These are phyloP conservation scores for Pristionchus arcanus DNA, from an alignment of 2,888 invertebrate genomes.

Conservation along the genomic window DNA sequence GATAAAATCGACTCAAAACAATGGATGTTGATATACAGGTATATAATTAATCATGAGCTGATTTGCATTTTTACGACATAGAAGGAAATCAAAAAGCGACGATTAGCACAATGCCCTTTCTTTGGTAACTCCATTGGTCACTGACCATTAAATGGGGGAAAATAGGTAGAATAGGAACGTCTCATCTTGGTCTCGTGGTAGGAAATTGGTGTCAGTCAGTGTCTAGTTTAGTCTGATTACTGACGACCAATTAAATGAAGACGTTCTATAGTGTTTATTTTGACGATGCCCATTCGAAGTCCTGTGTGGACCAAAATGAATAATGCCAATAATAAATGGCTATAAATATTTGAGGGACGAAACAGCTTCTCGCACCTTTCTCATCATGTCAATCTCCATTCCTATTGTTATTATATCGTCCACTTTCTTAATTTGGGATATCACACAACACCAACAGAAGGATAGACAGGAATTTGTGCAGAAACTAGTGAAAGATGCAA, in stretches of 20 bases:
- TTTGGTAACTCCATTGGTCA: neutral
- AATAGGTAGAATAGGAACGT: neutral
- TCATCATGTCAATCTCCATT: slow-evolving; percentile 62
- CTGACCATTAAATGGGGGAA: neutral
- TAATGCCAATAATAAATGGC: neutral
- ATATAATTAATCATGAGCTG: neutral
- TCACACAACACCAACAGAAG: slow-evolving; percentile 55
- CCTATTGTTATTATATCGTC: slow-evolving; percentile 59
- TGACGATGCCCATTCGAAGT: neutral
- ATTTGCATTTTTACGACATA: neutral
- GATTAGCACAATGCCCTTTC: neutral
- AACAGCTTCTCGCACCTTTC: slow-evolving; percentile 63
- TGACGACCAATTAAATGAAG: neutral
- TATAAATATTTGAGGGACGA: slow-evolving; percentile 35
- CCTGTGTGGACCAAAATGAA: neutral
- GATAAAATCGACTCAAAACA: slow-evolving; percentile 61
- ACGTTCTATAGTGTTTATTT: neutral
- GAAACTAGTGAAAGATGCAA: slow-evolving; percentile 62
- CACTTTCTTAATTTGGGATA: slow-evolving; percentile 59
- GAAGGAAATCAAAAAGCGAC: neutral
- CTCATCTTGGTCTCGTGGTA: neutral
- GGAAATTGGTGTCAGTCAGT: neutral
- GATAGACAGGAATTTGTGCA: slow-evolving; percentile 61
- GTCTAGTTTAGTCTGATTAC: neutral
- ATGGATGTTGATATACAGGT: slow-evolving; percentile 65